Evolutionary conservation across 2,113 vertebrate genomes (phyloP).

Genomic region (Rostratula benghalensis): DNA sequence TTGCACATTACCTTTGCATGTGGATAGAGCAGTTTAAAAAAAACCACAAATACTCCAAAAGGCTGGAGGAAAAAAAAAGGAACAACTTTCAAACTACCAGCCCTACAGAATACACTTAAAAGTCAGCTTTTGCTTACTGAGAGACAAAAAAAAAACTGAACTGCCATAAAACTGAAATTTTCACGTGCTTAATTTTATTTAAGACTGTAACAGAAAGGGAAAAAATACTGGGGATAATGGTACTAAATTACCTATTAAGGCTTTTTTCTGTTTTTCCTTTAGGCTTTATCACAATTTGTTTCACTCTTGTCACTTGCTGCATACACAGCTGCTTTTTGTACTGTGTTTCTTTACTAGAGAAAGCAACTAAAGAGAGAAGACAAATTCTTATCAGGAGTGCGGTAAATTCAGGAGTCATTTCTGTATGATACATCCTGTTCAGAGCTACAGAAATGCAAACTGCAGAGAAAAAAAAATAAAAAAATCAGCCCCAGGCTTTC

Average conservation of each 20-base stretch:
- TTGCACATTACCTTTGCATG: background rate
- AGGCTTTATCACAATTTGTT: background rate
- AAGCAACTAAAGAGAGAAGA: background rate
- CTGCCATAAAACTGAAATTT: background rate
- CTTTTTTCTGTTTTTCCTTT: background rate
- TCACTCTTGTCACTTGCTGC: background rate
- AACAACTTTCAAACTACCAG: background rate
- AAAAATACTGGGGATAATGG: background rate
- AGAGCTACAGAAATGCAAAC: constrained; percentile 11
- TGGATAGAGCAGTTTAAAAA: background rate
- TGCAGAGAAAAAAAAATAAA: background rate
- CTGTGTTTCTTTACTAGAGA: background rate
- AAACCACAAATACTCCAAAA: background rate
- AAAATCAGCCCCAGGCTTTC: background rate
- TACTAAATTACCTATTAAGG: background rate
- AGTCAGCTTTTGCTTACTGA: background rate
- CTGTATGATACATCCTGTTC: constrained; percentile 19
- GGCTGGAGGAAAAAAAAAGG: no score
- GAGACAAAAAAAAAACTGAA: background rate
- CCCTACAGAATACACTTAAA: background rate
- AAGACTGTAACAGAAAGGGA: background rate
- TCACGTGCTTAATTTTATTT: background rate
- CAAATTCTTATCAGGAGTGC: background rate
- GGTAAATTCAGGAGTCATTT: background rate
- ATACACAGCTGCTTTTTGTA: background rate